Evolutionary conservation across 2,113 vertebrate species (phyloP).

Genomic region (Herpailurus yagouaroundi): DNA sequence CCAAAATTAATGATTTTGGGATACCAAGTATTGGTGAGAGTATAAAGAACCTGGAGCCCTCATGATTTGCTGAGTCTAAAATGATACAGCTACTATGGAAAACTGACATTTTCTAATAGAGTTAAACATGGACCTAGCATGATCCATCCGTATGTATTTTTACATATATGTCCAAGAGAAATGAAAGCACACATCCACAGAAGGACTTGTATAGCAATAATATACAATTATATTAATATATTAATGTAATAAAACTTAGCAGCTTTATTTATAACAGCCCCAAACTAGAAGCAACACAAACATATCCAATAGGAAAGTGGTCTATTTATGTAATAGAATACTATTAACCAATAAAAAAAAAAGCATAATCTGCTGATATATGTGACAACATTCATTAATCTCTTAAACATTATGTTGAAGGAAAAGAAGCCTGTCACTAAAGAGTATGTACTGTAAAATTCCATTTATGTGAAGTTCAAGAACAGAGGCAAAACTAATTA

Average conservation of each 20-base stretch:
- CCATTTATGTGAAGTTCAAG: not conserved
- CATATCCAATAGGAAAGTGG: not conserved
- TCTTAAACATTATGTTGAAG: not conserved
- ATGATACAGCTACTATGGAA: not conserved
- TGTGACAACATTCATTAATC: not conserved
- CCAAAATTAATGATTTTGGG: not conserved
- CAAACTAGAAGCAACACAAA: not conserved
- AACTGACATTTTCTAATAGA: conserved; percentile 9
- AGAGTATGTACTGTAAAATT: not conserved
- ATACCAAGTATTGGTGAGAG: not conserved
- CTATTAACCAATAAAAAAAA: not conserved
- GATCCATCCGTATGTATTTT: not conserved
- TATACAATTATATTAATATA: too few relatives aligned
- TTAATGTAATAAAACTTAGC: not conserved
- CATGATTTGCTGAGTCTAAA: not conserved
- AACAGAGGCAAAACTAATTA: not conserved
- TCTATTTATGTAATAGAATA: not conserved
- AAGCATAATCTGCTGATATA: not conserved
- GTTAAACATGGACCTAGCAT: not conserved
- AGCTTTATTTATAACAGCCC: not conserved
- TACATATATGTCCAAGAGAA: not conserved
- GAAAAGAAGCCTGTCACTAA: not conserved
- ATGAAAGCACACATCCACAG: not conserved
- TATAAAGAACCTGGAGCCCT: not conserved
- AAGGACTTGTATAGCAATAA: not conserved